Conservation (phyloP, 1,140 invertebrate species). For the Aplysia californica region DNA sequence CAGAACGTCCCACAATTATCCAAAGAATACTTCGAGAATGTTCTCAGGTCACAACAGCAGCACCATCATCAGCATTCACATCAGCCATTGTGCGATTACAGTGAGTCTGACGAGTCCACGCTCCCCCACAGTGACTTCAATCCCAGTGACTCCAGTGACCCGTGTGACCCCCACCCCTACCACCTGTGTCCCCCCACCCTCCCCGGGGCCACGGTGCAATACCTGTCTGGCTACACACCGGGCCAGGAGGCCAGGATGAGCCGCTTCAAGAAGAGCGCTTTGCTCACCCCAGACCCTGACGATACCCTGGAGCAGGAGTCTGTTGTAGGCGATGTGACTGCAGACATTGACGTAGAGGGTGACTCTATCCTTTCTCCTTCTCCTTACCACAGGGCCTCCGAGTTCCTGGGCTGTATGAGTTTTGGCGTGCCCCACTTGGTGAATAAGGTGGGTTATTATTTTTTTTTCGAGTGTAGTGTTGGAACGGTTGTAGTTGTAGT, state of each 20-base stretch:
- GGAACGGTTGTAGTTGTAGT: no score
- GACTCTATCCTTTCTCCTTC: constrained; percentile 6
- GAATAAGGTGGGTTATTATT: constrained; percentile 71
- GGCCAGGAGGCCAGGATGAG: neutral
- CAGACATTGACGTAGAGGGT: neutral
- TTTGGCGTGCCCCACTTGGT: constrained; percentile 78
- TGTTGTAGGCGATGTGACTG: neutral
- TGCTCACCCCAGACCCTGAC: neutral
- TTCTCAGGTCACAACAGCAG: neutral
- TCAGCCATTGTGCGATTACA: neutral
- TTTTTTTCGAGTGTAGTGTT: no score
- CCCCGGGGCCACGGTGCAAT: neutral
- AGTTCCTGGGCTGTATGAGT: constrained; percentile 83
- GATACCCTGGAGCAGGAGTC: constrained; percentile 3
- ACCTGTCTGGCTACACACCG: neutral
- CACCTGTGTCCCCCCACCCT: neutral
- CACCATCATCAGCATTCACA: neutral
- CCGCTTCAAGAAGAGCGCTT: neutral
- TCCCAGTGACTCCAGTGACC: neutral
- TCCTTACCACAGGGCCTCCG: constrained; percentile 75
- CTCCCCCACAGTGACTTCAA: neutral
- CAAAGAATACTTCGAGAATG: neutral
- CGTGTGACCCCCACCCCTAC: no score
- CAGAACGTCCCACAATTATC: neutral
- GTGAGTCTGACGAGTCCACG: neutral